Base-by-base conservation (phyloP, 37 sponge, comb jelly and placozoan genomes). In the Tethya wilhelma region DNA sequence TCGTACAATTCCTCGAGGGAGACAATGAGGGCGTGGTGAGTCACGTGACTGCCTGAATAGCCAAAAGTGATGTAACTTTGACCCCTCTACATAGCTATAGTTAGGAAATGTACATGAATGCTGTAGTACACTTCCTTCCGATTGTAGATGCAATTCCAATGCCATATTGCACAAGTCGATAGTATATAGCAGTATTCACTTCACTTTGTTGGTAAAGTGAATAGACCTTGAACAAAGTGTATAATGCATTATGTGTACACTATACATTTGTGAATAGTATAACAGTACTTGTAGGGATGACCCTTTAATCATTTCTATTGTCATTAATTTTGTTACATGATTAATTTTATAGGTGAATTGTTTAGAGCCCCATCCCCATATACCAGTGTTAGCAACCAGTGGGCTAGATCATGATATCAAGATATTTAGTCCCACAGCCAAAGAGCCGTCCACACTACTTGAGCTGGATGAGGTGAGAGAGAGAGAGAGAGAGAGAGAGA, bases 401-500 rank as follows among this genome's bases (percentile, higher is more conserved):
- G 98, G 98, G 7, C 77, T 97, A 39, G 98, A 97, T 38, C 87
- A 87, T 43, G 88, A 86, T 44, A 84, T 96, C 37, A 97, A 97
- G 67, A 78, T 97, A 64, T 97, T 90, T 81, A 53, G 91, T 9
- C 98, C 98, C 5, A 79, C 45, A 6, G 70, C 96, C 23, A 11
- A 20, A 0, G 34, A 44, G 30, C 80, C 73, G 5, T 93, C 91
- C 11, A 59, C 69, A n/a, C 60, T 89, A 22, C 79, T 67, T 22
- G 74, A 69, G 31, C 74, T 95, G 1, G 59, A 53, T 56, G 77
- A 89, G 67, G 83, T 94, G 43, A 71, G 39, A 4, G 71, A 22
- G 53, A 14, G 53, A 49, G 53, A 49, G 53, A 49, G 53, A 49
- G 53, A 49, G 53, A 49, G 53, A 49, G 53, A 49, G 53, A 14